Percentiles rank a stretch among this genome's conserved stretches.
Evolutionary conservation across 2,113 vertebrate genomes (phyloP).

Genomic region (Pimephales promelas): DNA sequence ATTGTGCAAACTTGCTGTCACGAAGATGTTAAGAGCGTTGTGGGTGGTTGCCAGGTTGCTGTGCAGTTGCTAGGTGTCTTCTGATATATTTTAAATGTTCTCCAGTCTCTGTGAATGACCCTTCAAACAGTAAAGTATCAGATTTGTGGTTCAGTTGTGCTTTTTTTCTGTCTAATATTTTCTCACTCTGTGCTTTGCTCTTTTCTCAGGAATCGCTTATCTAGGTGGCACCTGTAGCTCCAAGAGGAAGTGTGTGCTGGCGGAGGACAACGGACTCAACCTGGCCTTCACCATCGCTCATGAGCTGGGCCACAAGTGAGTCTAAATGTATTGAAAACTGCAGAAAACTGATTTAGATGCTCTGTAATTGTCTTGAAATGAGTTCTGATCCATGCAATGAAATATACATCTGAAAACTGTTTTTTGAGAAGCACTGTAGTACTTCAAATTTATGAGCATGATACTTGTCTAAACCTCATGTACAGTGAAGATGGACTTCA

Average conservation of each 20-base stretch:
- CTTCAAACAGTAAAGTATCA: not conserved
- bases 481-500: not conserved
- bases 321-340: constrained; percentile 35
- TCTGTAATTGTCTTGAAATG: not conserved
- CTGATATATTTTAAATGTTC: not conserved
- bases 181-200: constrained; percentile 24
- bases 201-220: constrained; percentile 89
- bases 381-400: not conserved
- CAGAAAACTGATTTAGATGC: not conserved
- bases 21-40: not conserved
- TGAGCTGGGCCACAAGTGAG: constrained; percentile 98
- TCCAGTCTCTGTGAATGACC: not conserved
- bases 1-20: not conserved
- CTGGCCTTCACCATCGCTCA: constrained; percentile 98
- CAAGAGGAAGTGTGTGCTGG: constrained; percentile 94
- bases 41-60: constrained; percentile 1
- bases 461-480: no score
- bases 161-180: constrained; percentile 43
- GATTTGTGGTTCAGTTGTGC: not conserved
- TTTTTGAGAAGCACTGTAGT: not conserved
- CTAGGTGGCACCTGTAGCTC: constrained; percentile 93
- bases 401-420: not conserved
- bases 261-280: constrained; percentile 96
- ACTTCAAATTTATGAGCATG: not conserved
- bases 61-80: not conserved